These are phyloP conservation scores for Arion vulgaris DNA, from an alignment of 1,140 invertebrate genomes.

Conservation along the genomic window DNA sequence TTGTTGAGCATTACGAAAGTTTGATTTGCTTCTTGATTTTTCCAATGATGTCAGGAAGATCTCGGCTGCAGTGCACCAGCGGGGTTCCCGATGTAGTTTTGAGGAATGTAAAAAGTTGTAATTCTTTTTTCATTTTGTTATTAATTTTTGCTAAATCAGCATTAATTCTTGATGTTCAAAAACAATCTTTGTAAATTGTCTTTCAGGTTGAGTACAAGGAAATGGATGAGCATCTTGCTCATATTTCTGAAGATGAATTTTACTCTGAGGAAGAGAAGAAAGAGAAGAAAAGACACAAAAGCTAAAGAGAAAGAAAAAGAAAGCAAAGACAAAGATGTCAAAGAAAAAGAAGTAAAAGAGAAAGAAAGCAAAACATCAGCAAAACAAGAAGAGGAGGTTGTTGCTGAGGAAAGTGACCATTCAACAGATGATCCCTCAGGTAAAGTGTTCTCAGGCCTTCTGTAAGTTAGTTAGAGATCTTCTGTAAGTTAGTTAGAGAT, in stretches of 20 bases:
- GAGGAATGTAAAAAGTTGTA: no score
- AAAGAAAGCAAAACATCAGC: conserved; percentile 24
- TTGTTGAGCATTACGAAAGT: no score
- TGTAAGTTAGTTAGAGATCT: no score
- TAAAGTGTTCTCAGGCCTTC: conserved; percentile 24
- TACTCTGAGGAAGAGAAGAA: conserved; percentile 67
- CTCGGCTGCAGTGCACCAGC: no score
- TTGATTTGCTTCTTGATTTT: no score
- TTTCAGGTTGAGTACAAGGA: conserved; percentile 70
- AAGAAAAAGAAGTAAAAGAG: conserved; percentile 16
- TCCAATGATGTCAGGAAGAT: no score
- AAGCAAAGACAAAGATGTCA: conserved; percentile 41
- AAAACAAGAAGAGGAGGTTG: conserved; percentile 49
- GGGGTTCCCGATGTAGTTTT: no score
- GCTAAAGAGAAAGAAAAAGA: conserved; percentile 30
- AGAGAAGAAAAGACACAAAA: conserved; percentile 39
- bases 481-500: no score
- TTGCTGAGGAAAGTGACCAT: conserved; percentile 67
- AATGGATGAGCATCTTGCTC: conserved; percentile 67
- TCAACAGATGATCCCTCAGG: conserved; percentile 71
- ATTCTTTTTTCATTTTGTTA: no score
- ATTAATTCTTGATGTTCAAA: no score
- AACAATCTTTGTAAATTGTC: no score
- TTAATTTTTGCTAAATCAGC: no score
- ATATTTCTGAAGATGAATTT: conserved; percentile 69